These are phyloP conservation scores for Pygmarrhopalites habei DNA, from an alignment of 1,140 invertebrate species.

Conservation along the genomic window DNA sequence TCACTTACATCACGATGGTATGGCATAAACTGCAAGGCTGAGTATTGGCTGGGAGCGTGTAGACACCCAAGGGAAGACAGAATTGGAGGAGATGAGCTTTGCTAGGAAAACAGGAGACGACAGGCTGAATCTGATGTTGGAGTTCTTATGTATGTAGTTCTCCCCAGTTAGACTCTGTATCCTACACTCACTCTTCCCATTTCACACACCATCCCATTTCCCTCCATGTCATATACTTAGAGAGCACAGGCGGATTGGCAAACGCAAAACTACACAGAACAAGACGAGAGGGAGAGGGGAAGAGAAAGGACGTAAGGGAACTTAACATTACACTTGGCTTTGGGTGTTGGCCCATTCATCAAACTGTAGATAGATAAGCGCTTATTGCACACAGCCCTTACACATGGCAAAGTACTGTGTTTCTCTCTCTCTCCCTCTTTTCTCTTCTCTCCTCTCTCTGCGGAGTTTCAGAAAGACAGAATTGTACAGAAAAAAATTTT, in stretches of 20 bases:
- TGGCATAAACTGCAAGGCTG: conserved; percentile 20
- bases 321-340: conserved; percentile 15
- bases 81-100: conserved; percentile 9
- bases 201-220: too few relatives aligned
- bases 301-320: background rate
- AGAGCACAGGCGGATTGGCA: background rate
- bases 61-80: conserved; percentile 15
- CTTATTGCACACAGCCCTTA: conserved; percentile 5
- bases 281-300: background rate
- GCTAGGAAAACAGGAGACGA: background rate
- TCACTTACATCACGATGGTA: conserved; percentile 8
- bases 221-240: too few relatives aligned
- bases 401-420: background rate
- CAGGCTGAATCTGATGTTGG: background rate
- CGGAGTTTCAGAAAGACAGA: too few relatives aligned
- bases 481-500: background rate
- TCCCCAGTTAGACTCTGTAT: too few relatives aligned
- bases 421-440: background rate
- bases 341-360: conserved; percentile 25
- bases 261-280: background rate
- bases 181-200: too few relatives aligned
- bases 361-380: conserved; percentile 27
- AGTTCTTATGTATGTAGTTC: too few relatives aligned
- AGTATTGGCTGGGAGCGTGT: conserved; percentile 16
- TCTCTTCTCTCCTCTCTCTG: too few relatives aligned